Percentiles rank a stretch among this genome's conserved stretches.
Evolutionary conservation across 64 coral and sea anemone species (phyloP).

Genomic region (Astreopora myriophthalma): DNA sequence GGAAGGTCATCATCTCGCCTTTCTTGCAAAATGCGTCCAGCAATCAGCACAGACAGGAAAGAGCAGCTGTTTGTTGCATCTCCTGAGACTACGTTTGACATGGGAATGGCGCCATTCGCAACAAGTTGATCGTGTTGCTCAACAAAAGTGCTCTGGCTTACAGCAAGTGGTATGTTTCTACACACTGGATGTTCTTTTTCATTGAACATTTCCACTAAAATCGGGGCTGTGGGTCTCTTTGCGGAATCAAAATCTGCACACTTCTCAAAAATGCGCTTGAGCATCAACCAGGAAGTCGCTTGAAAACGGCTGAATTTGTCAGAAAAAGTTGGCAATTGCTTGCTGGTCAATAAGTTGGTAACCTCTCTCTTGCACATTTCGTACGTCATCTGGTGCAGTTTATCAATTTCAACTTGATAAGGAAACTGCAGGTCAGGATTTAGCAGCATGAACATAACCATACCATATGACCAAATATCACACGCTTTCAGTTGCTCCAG

Average conservation of each 20-base stretch:
- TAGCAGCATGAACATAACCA: constrained; percentile 72
- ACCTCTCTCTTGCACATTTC: constrained; percentile 47
- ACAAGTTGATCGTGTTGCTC: constrained; percentile 42
- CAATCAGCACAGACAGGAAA: constrained; percentile 12
- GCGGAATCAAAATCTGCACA: constrained; percentile 8
- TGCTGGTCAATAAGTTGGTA: neutral
- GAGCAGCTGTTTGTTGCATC: constrained; percentile 22
- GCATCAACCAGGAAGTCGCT: constrained; percentile 9
- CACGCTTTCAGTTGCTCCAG: constrained; percentile 62
- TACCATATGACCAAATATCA: constrained; percentile 79
- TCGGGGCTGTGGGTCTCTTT: neutral
- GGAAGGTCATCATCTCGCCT: constrained; percentile 24
- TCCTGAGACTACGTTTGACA: neutral
- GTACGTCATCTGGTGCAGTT: constrained; percentile 12
- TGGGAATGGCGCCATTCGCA: neutral
- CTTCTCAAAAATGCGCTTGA: neutral
- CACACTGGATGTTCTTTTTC: neutral
- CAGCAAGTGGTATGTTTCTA: constrained; percentile 57
- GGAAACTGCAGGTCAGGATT: constrained; percentile 75
- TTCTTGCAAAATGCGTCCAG: constrained; percentile 36
- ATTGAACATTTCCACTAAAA: constrained; percentile 24
- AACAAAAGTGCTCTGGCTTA: constrained; percentile 47
- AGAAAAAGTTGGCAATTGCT: constrained; percentile 37
- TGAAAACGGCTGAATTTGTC: constrained; percentile 51
- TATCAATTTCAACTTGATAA: constrained; percentile 63